Base-by-base conservation (phyloP, 2,797 vertebrate genomes). In the Coregonus suidteri region DNA sequence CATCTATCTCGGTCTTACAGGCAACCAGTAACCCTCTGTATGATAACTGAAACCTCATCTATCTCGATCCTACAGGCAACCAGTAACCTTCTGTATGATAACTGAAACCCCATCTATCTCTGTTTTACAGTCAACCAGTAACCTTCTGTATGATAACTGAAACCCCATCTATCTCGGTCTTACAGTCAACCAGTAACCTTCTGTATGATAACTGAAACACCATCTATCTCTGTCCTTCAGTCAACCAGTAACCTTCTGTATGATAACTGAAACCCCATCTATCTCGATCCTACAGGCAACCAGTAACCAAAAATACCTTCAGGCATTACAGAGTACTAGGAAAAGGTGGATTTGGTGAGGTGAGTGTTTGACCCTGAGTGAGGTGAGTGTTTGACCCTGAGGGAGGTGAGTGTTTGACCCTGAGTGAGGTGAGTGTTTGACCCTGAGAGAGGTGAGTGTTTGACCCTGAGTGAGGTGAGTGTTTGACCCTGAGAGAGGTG, bases 271-370 rank as follows among this genome's bases (percentile, higher is more conserved):
- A 41, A 41, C 1, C 7, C 64, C 9, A 37, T 83, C 52, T 41
- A 3, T 34, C 30, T 30, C 14, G 47, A 35, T 73, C 83, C 74
- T 86, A 77, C 88, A 98, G 97, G 93, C 96, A 95, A 90, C 97
- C 97, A 75, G 96, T 98, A 91, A 97, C 96, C 86, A 97, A 97
- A 95, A 96, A 96, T 90, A 98, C 96, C 1, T 98, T 98, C 88
- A 94, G 97, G 93, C 93, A 97, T 94, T 98, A 97, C 89, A 95
- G 97, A 95, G 96, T 98, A 85, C 94, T 98, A 75, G 97, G 97
- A 89, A 98, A 97, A 95, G 97, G 97, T 86, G 97, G 97, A 91
- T 98, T 98, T 95, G 97, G 97, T 86, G 96, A 97, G 96, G 96
- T 97, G 84, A 95, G 96, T 94, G 25, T 25, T 9, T 65, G 31